Evolutionary conservation across 2,888 invertebrate genomes (phyloP), one percentile per base, ranked within the genome.

Genomic region (Eupithecia vulgata): DNA sequence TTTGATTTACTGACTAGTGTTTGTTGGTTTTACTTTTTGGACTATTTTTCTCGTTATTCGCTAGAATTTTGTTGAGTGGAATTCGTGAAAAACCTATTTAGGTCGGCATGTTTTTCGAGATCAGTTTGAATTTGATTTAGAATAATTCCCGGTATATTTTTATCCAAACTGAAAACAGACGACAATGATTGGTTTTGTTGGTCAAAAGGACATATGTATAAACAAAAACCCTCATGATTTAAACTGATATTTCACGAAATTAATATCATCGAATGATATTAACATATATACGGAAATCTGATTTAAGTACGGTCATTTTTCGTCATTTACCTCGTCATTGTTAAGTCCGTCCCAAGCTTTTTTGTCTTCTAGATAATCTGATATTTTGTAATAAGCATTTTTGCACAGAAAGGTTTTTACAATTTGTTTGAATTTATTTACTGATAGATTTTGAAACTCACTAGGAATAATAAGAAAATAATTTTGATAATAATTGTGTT

Each of bases 1-100:
- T 83, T 85, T 85, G 88, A 88, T 88, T 86, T 87, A 87, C 81
- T 82, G 82, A 80, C 82, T 80, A 79, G 82, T 80, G 80, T 82
- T 74, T 74, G 76, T 78, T 75, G 73, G 79, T 79, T 79, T 79
- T 57, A 75, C 78, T 70, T 75, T 72, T 78, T 75, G 67, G 71
- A 64, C 70, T 64, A 48, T 73, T 73, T 71, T 70, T 17, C 35
- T 30, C 61, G 12, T 48, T 62, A 21, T 35, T 42, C 57, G 40
- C 61, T 68, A 61, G 61, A 35, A 59, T 64, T 72, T 65, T 64
- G 15, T 45, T 69, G 17, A 48, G 37, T 34, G n/a, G 35, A 34
- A 34, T 37, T 64, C 37, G 34, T 34, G 61, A 37, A 64, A 35
- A 64, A 37, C 34, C 62, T 37, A 37, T 57, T 52, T 57, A 25